Evolutionary conservation across 53 echinoderm and acorn worm genomes (phyloP), one percentile per base, ranked within the genome.

Genomic region (Zoroaster sp.): DNA sequence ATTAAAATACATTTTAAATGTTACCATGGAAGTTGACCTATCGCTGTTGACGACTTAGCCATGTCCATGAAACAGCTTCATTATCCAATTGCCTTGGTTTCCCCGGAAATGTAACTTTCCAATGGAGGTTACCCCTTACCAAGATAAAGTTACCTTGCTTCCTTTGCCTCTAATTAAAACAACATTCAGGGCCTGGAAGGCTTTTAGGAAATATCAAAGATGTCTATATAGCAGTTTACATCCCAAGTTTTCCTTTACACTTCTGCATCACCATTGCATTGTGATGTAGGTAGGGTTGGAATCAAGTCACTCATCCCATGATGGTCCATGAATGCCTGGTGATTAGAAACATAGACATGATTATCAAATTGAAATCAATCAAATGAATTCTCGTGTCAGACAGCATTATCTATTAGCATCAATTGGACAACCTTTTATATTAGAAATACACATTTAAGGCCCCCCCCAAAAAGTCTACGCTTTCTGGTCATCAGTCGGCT

Each of bases 281-380:
- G 59, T 39, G 83, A 34, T 39, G 25, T 69, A 2, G 83, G 71
- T 47, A 83, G 33, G 39, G 47, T 18, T 34, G 69, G 8, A 11
- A 38, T 85, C 47, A 85, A 35, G 28, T 69, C 85, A 49, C 37
- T 71, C 85, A 85, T 46, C 23, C 70, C 85, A 35, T 85, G 85
- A 36, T 85, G 85, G 21, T 85, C 85, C 85, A 85, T 51, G 38
- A 70, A 85, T 25, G 35, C 51, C 85, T 85, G 49, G 25, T 59
- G 63, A 28, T 28, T 25, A 11, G 2, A 59, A 59, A n/a, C n/a
- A n/a, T 59, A 28, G 28, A 59, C 23, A 59, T 25, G 20, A 59
- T 8, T 59, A 25, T 2, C 2, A 59, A 28, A 59, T 59, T 10
- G 28, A 59, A 59, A 1, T 9, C 8, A 8, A 59, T 21, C 25